Percentiles rank a stretch among this genome's conserved stretches.
Evolutionary conservation across 1,140 invertebrate species (phyloP).

Genomic region (Lordiphosa clarofinis): DNA sequence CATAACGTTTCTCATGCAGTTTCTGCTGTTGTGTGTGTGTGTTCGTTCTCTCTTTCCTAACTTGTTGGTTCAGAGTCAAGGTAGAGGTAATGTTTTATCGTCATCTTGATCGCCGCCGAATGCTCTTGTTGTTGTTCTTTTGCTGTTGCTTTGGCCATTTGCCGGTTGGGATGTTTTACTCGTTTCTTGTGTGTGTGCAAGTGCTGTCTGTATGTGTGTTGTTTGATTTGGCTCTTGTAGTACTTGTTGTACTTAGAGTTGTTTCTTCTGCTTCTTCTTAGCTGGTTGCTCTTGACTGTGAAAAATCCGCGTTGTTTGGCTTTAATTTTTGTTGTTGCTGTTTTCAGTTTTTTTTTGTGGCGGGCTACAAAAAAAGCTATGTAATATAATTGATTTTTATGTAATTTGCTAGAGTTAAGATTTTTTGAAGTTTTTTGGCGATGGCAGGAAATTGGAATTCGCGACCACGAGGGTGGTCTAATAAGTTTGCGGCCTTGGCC

Average conservation of each 20-base stretch:
- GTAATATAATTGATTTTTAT: constrained; percentile 13
- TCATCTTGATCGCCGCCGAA: constrained; percentile 36
- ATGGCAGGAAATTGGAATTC: no score
- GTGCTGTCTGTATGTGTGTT: constrained; percentile 23
- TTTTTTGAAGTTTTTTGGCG: neutral
- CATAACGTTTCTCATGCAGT: constrained; percentile 78
- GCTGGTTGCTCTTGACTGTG: constrained; percentile 38
- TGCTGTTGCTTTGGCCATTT: constrained; percentile 60
- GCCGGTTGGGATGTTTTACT: constrained; percentile 65
- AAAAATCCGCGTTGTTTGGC: constrained; percentile 18
- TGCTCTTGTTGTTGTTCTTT: constrained; percentile 35
- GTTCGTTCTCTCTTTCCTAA: constrained; percentile 21
- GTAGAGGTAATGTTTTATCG: constrained; percentile 69
- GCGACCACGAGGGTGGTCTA: no score
- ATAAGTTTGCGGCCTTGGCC: no score
- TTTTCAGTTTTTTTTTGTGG: constrained; percentile 8
- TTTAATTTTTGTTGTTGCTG: constrained; percentile 1
- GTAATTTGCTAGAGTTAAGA: constrained; percentile 5
- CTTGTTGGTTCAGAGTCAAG: constrained; percentile 75
- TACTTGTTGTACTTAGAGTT: constrained; percentile 72
- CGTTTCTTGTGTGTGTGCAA: constrained; percentile 14
- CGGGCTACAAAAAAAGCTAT: constrained; percentile 6
- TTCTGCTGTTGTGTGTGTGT: constrained; percentile 25
- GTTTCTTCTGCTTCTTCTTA: constrained; percentile 15
- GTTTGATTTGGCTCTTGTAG: constrained; percentile 48